Base-by-base conservation (phyloP, 2,888 invertebrate genomes). In the Camponotus fellah region DNA sequence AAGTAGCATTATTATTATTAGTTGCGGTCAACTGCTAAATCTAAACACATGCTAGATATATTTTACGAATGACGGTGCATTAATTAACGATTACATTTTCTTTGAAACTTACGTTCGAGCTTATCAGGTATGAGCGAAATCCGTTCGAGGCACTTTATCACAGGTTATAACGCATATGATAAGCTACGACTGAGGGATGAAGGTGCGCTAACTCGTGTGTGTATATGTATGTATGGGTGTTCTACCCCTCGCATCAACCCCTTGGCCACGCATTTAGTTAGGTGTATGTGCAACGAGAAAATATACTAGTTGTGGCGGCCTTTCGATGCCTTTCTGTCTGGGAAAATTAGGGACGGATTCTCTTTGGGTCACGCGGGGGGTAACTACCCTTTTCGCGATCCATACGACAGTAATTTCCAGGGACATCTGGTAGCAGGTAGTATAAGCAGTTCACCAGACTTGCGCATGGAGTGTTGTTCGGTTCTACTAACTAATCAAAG, bases 311-410 rank as follows among this genome's bases (percentile, higher is more conserved):
- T 71, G 60, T 53, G 40, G 21, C 53, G 66, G 32, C n/a, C 37
- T 37, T 4, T 37, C 77, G n/a, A 37, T 26, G 72, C 69, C 46
- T 68, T 34, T 64, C 89, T 74, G 82, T 60, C 80, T 10, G 75
- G 64, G 56, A 66, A 79, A 77, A 69, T 81, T 64, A 83, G 53
- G 83, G 66, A 60, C 46, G 79, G 46, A 71, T 83, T 64, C 74
- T 37, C 49, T 49, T 49, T 64, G 75, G 58, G 82, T 79, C 82
- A 84, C 80, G 69, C 71, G 65, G 60, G 58, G 90, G 85, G 85
- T 85, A 83, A 84, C 85, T 64, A 89, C 88, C 90, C 83, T 84
- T 65, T n/a, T 64, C 40, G 56, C 90, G 90, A 89, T 90, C 89
- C 83, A 89, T 89, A 89, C 84, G 58, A 74, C 80, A 64, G 60